Conservation (phyloP, 2,888 invertebrate genomes). For the Troides helena region DNA sequence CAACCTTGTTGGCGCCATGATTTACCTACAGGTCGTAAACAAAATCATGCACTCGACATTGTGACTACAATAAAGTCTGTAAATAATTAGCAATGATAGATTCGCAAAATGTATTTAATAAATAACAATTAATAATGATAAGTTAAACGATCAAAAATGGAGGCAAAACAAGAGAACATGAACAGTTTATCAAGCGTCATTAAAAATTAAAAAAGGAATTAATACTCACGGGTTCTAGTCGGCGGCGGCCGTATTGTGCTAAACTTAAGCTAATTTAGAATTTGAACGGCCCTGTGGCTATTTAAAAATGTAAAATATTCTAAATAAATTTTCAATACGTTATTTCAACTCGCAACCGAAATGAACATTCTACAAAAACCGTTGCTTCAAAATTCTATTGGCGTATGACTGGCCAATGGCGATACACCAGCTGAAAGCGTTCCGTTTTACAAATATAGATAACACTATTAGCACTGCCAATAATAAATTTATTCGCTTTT, state of each 20-base stretch:
- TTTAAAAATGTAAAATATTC: conserved; percentile 31
- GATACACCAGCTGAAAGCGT: conserved; percentile 38
- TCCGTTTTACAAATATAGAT: conserved; percentile 40
- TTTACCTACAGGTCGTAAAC: conserved; percentile 50
- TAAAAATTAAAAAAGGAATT: conserved; percentile 44
- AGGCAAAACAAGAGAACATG: conserved; percentile 73
- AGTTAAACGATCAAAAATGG: conserved; percentile 71
- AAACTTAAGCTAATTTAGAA: conserved; percentile 46
- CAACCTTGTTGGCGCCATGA: conserved; percentile 84
- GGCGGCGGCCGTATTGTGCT: conserved; percentile 61
- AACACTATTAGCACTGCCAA: background rate
- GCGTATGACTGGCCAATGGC: conserved; percentile 52
- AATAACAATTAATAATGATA: conserved; percentile 57
- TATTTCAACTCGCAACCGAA: conserved; percentile 65
- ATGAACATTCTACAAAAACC: conserved; percentile 71
- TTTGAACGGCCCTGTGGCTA: conserved; percentile 42
- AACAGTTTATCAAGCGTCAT: conserved; percentile 50
- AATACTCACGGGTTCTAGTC: conserved; percentile 61
- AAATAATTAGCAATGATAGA: conserved; percentile 36
- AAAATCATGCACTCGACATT: conserved; percentile 51
- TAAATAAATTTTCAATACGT: conserved; percentile 46
- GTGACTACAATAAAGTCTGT: conserved; percentile 2
- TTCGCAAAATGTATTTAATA: conserved; percentile 38
- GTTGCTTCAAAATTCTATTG: conserved; percentile 68
- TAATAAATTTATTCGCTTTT: background rate